Conservation (phyloP, 37 sponge, comb jelly and placozoan genomes). For the Diacarnus erythraeanus region DNA sequence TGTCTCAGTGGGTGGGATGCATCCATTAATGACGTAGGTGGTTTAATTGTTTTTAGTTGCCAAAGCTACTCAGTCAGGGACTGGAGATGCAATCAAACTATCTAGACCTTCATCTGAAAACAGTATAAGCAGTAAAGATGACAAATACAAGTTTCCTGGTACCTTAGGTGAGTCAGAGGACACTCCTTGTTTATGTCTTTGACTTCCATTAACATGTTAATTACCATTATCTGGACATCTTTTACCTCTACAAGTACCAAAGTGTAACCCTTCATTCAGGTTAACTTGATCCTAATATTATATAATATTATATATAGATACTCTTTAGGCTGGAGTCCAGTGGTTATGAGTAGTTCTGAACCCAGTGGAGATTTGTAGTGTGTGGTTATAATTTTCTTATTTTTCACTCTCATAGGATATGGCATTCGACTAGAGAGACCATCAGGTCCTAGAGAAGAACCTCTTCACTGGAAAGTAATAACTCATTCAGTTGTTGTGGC, state of each 20-base stretch:
- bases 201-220: too few relatives aligned
- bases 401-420: conserved; percentile 28
- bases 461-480: conserved; percentile 42
- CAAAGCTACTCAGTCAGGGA: neutral
- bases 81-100: neutral
- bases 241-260: too few relatives aligned
- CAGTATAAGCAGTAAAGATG: too few relatives aligned
- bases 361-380: neutral
- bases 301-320: too few relatives aligned
- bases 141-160: conserved; percentile 1
- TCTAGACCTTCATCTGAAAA: too few relatives aligned
- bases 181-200: neutral
- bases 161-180: neutral
- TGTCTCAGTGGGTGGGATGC: too few relatives aligned
- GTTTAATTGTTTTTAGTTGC: too few relatives aligned
- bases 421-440: conserved; percentile 55
- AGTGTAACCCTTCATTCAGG: too few relatives aligned
- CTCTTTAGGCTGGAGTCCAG: neutral
- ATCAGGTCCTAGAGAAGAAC: conserved; percentile 55
- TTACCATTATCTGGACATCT: too few relatives aligned
- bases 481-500: too few relatives aligned
- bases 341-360: neutral
- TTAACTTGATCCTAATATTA: too few relatives aligned
- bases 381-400: neutral
- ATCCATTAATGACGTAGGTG: too few relatives aligned